Base-by-base conservation (phyloP, 2,888 invertebrate species). In the Dasypogon diadema region DNA sequence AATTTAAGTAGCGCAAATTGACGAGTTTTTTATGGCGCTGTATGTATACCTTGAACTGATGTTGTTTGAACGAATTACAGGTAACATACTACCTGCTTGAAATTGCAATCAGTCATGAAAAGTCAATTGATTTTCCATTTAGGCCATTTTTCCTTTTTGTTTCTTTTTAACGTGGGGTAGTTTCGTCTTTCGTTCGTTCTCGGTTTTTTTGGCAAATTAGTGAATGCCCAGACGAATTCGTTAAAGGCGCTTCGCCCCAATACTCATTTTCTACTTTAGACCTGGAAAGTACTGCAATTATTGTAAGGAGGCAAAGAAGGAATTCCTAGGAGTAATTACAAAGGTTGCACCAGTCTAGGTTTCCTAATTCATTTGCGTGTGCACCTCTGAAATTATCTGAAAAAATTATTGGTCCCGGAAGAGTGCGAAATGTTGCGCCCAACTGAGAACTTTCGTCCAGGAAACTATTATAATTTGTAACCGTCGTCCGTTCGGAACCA, bases 101-200 rank as follows among this genome's bases (percentile, higher is more conserved):
- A 70, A 70, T 70, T 70, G 70, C 70, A 70, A 70, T 70, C 51
- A 70, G 70, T 54, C 54, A 70, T 70, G 54, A 70, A 70, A 70
- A 54, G 54, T 54, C 54, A 54, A 70, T 70, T 70, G 70, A 54
- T 70, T 70, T 70, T 70, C 54, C 54, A 70, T 54, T 70, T 70
- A 70, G 26, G 22, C 12, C 24, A 21, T 55, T 55, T 55, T 55
- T 24, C 26, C 2, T 56, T 26, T 26, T 6, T 26, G 8, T 14
- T 21, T 21, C 54, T 54, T 54, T 4, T 48, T 48, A n/a, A n/a
- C 37, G 37, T 10, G 10, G n/a, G 37, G 37, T 37, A 8, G n/a
- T 37, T 37, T 37, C 37, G 37, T n/a, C n/a, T n/a, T n/a, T n/a
- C n/a, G n/a, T n/a, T n/a, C n/a, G n/a, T n/a, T n/a, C n/a, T n/a